These are phyloP conservation scores for Ganaspis brasiliensis DNA, from an alignment of 2,888 invertebrate genomes.

Conservation along the genomic window DNA sequence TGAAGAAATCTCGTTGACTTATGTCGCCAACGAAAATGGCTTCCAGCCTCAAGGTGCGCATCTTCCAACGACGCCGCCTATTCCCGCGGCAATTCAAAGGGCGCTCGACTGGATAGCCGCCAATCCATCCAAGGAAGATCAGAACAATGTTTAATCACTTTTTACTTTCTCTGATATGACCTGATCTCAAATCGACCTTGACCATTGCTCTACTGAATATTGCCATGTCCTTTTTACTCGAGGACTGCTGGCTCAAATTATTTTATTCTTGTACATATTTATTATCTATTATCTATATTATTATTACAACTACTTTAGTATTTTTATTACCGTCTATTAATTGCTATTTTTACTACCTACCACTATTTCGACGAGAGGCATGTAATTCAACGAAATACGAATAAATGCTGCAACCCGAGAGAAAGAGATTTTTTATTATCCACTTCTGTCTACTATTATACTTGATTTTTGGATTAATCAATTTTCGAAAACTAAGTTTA, in stretches of 20 bases:
- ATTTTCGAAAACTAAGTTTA: no score
- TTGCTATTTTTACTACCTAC: slow-evolving; percentile 1
- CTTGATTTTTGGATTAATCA: no score
- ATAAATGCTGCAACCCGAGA: slow-evolving; percentile 33
- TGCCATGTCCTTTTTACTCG: background rate
- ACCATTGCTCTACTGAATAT: background rate
- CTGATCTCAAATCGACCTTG: slow-evolving; percentile 35
- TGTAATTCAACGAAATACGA: slow-evolving; percentile 20
- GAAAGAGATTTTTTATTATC: background rate
- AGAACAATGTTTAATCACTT: slow-evolving; percentile 40
- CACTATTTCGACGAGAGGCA: slow-evolving; percentile 31
- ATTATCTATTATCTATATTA: slow-evolving; percentile 10
- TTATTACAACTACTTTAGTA: background rate
- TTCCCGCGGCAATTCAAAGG: slow-evolving; percentile 76
- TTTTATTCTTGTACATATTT: slow-evolving; percentile 34
- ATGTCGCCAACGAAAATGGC: slow-evolving; percentile 87
- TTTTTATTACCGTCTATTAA: slow-evolving; percentile 30
- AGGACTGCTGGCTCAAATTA: slow-evolving; percentile 1
- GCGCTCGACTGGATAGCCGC: slow-evolving; percentile 77
- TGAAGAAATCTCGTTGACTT: slow-evolving; percentile 82
- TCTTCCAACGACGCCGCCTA: slow-evolving; percentile 77
- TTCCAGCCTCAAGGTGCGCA: slow-evolving; percentile 84
- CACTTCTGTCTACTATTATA: no score
- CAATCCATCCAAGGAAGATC: slow-evolving; percentile 69
- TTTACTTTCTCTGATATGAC: slow-evolving; percentile 3